A percentile compares a stretch with the other conserved stretches of the same genome.
Evolutionary conservation across 2,888 invertebrate species (phyloP).

Genomic region (Erynnis tages): DNA sequence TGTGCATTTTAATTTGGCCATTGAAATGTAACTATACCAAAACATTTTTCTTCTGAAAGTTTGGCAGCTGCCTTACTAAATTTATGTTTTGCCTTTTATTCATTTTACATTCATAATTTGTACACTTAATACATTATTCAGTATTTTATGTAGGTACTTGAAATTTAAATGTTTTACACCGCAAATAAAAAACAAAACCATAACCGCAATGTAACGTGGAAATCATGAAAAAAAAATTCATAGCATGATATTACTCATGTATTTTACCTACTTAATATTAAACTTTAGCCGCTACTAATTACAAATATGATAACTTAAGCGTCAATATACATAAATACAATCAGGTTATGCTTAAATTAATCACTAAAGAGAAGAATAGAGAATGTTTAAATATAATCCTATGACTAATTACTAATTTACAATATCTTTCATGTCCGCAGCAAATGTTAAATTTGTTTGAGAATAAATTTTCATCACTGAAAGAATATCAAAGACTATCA

Average conservation of each 20-base stretch:
- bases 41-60: too few species aligned
- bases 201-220: background rate
- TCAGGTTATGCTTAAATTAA: conserved; percentile 14
- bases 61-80: too few species aligned
- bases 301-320: conserved; percentile 27
- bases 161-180: too few species aligned
- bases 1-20: too few species aligned
- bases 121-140: too few species aligned
- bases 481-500: background rate
- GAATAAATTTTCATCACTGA: conserved; percentile 7
- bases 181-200: too few species aligned
- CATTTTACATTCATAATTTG: too few species aligned
- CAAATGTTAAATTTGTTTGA: background rate
- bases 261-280: conserved; percentile 21
- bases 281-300: conserved; percentile 15
- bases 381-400: conserved; percentile 4
- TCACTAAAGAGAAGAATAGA: conserved; percentile 17
- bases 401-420: conserved; percentile 22
- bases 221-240: conserved; percentile 10
- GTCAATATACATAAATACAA: conserved; percentile 31
- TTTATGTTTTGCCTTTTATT: too few species aligned
- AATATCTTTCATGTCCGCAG: conserved; percentile 18
- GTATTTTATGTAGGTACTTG: too few species aligned
- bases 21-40: too few species aligned
- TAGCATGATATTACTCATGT: conserved; percentile 3